These are phyloP conservation scores for Drosophila sp. DNA, from an alignment of 1,140 invertebrate species.

Conservation along the genomic window DNA sequence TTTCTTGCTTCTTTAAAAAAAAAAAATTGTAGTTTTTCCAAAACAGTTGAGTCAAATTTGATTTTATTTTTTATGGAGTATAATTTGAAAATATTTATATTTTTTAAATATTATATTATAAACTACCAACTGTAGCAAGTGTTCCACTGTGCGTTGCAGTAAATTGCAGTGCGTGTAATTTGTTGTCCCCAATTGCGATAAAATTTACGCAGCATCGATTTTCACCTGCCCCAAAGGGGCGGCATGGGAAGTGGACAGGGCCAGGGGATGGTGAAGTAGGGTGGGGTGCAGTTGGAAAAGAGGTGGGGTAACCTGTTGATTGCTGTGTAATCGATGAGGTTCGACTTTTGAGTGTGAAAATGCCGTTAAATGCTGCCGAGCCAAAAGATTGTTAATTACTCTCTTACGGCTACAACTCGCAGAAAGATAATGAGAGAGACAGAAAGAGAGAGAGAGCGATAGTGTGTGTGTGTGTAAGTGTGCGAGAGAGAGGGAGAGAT, in stretches of 20 bases:
- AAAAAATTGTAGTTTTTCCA: too few species aligned
- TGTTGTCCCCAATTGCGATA: constrained; percentile 65
- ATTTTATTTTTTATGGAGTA: too few species aligned
- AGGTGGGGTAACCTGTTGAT: neutral
- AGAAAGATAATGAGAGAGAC: neutral
- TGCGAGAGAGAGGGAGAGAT: too few species aligned
- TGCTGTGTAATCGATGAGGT: constrained; percentile 59
- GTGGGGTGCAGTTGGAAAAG: neutral
- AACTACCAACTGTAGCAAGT: too few species aligned
- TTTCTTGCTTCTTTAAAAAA: too few species aligned
- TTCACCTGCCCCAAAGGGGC: constrained; percentile 54
- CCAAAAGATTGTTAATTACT: constrained; percentile 67
- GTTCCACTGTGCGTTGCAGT: neutral
- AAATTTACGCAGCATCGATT: constrained; percentile 64
- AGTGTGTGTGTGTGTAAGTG: too few species aligned
- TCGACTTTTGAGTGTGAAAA: constrained; percentile 37
- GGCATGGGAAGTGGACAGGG: neutral
- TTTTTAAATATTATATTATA: too few species aligned
- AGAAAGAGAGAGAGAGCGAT: too few species aligned
- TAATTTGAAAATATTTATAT: too few species aligned
- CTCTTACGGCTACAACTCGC: too few species aligned
- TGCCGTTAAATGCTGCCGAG: constrained; percentile 61
- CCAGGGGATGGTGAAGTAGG: neutral
- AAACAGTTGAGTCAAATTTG: too few species aligned
- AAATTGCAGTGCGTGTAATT: constrained; percentile 37